Evolutionary conservation across 2,888 invertebrate species (phyloP), one percentile per base, ranked within the genome.

Genomic region (Physocephala rufipes): DNA sequence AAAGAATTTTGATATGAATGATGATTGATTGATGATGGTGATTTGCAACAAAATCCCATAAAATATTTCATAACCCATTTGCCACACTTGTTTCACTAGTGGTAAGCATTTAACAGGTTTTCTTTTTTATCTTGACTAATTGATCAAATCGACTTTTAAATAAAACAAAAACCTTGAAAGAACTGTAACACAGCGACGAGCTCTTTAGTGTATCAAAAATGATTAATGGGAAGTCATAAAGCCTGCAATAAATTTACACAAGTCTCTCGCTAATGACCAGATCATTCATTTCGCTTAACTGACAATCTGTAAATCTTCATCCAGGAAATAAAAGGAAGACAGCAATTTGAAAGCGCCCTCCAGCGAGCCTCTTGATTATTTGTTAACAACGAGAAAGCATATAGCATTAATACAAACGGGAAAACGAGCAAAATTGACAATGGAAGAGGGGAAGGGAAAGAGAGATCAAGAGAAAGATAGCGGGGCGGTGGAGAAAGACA

Each of bases 171-270:
- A 55, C 53, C 19, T 19, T n/a, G 24, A 55, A n/a, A n/a, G n/a
- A n/a, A 24, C 21, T 9, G 21, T 4, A n/a, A 49, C 21, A 24
- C 24, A 55, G 24, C 19, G 53, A 55, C 53, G 12, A 13, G 1
- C 53, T 55, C 4, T 3, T 55, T 55, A 1, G 19, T 2, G 19
- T 21, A 53, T 21, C 21, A n/a, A 9, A 53, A n/a, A 21, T 19
- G 53, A 53, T 53, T 53, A 53, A 53, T 53, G 53, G 53, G 24
- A 53, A n/a, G 19, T 21, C n/a, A n/a, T 2, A 12, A n/a, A 53
- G 21, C 53, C 19, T 21, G n/a, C 53, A 5, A 53, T 51, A 51
- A 45, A 51, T 51, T 12, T 51, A 16, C 16, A 51, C 51, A 12
- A 5, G 51, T 19, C 16, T 12, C 16, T 12, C 51, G 16, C 51